Evolutionary conservation across 2,113 vertebrate genomes (phyloP), one percentile per base, ranked within the genome.

Genomic region (Campylorhamphus procurvoides): DNA sequence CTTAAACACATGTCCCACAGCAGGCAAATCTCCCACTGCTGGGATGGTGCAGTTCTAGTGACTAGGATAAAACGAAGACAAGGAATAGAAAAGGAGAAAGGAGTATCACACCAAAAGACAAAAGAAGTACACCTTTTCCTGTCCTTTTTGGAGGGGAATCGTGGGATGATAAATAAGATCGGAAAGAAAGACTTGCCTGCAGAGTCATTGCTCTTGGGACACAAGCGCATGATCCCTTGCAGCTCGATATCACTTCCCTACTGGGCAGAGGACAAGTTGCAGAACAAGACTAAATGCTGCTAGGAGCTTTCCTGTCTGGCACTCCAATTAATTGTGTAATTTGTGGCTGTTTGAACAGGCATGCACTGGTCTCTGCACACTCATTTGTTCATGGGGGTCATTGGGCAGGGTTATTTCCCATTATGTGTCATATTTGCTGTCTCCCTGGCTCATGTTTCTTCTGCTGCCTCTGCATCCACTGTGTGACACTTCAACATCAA

Each of bases 361-460:
- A 52, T 28, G 2, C 66, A n/a, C 55, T 50, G 67, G 2, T 80
- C 50, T 74, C 84, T 84, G 39, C 35, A 14, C 1, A 1, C 44
- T 62, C 42, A 50, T 83, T 91, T 85, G 55, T 69, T 67, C 82
- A 44, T 55, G 35, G 35, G 18, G 29, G 53, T 76, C 74, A 85
- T 29, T 0, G 6, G 35, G 29, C 31, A 18, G 59, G 47, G 72
- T 52, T 74, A 37, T 83, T 94, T 91, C 78, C 55, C 55, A 77
- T 64, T 81, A 66, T 0, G 1, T 58, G 42, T 73, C 67, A 35
- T 58, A 35, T 79, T 85, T 89, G 40, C 50, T 90, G 28, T 68
- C 72, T 31, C 59, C 88, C 59, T 90, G 90, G 77, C 40, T 90
- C 68, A 56, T 50, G 50, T 84, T 93, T 86, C 85, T 89, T 90